Conservation (phyloP, 2,797 vertebrate genomes). For the Leptoclinus maculatus region DNA sequence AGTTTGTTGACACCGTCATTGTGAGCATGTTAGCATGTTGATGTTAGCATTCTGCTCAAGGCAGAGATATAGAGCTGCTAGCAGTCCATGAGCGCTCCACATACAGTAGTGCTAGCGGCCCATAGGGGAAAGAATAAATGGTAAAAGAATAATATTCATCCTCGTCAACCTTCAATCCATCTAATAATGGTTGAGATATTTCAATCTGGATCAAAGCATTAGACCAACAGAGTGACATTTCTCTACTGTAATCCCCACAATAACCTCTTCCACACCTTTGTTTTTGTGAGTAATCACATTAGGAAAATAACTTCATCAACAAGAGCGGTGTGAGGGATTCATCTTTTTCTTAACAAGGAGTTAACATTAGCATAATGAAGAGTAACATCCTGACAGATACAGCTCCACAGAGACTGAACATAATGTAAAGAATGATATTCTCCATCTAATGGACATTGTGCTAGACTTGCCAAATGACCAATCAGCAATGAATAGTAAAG, state of each 20-base stretch:
- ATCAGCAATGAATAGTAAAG: slow-evolving; percentile 41
- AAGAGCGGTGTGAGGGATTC: neutral
- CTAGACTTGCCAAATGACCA: slow-evolving; percentile 58
- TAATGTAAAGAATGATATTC: slow-evolving; percentile 37
- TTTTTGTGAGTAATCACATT: neutral
- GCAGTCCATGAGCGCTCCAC: neutral
- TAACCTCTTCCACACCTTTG: neutral
- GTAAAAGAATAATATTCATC: neutral
- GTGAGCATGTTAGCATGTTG: neutral
- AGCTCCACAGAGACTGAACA: slow-evolving; percentile 35
- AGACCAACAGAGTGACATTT: neutral
- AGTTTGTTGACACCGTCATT: too few species aligned
- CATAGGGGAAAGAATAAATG: neutral
- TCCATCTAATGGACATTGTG: slow-evolving; percentile 39
- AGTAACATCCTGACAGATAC: slow-evolving; percentile 20
- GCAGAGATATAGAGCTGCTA: neutral
- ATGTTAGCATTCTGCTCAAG: neutral
- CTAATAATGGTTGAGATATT: neutral
- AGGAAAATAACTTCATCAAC: neutral
- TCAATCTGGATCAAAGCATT: neutral
- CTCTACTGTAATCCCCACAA: neutral
- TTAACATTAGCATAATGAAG: slow-evolving; percentile 1
- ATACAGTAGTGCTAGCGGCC: neutral
- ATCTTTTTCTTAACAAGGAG: slow-evolving; percentile 7
- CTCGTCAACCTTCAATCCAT: neutral